These are phyloP conservation scores for Syrrhaptes paradoxus DNA, from an alignment of 2,113 vertebrate genomes.

Conservation along the genomic window DNA sequence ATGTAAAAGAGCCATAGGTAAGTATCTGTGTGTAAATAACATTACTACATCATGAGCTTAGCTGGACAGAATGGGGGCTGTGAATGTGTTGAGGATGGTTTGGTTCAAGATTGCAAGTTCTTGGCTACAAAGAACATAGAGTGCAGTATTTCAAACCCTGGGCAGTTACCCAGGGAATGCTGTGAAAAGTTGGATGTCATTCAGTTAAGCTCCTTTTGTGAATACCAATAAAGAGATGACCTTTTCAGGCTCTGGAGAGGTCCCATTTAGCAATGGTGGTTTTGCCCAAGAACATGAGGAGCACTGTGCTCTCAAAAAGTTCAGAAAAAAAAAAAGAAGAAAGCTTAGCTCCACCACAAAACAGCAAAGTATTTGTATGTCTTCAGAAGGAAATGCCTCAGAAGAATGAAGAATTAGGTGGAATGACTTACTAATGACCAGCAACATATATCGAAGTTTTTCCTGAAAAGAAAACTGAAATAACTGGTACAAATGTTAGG, in stretches of 20 bases:
- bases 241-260: background rate
- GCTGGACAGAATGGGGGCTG: background rate
- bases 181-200: background rate
- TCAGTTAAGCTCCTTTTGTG: background rate
- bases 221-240: background rate
- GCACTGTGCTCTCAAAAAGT: background rate
- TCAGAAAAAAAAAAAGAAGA: background rate
- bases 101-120: slow-evolving; percentile 27
- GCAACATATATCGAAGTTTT: background rate
- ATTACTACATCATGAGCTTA: background rate
- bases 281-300: background rate
- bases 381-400: background rate
- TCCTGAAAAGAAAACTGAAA: background rate
- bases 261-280: background rate
- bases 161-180: background rate
- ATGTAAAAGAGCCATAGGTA: background rate
- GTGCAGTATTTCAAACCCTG: slow-evolving; percentile 2
- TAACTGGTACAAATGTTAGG: background rate
- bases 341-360: background rate
- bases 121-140: background rate
- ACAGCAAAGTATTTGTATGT: background rate
- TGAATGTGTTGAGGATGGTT: background rate
- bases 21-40: slow-evolving; percentile 24
- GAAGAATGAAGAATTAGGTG: background rate
- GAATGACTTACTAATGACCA: background rate